These are phyloP conservation scores for Leptopilina drosophilae DNA, from an alignment of 2,888 invertebrate genomes.

Conservation along the genomic window DNA sequence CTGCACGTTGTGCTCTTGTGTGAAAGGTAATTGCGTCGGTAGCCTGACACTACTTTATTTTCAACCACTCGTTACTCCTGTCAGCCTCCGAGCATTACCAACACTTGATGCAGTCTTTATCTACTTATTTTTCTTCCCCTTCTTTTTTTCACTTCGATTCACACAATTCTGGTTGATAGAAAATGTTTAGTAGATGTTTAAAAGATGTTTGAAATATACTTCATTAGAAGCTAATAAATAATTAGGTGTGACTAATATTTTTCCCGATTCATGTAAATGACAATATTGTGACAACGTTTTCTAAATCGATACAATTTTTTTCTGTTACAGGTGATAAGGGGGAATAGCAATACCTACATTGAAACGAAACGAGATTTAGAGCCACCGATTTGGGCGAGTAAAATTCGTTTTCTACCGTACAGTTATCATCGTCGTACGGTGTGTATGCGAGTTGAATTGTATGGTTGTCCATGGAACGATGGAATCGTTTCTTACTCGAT, in stretches of 20 bases:
- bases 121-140: background rate
- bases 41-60: conserved; percentile 63
- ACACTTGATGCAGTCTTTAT: conserved; percentile 17
- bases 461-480: conserved; percentile 92
- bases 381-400: conserved; percentile 91
- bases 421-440: conserved; percentile 90
- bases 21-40: conserved; percentile 49
- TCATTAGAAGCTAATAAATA: too few species aligned
- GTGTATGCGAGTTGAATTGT: conserved; percentile 94
- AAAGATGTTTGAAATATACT: too few species aligned
- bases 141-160: background rate
- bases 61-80: conserved; percentile 28
- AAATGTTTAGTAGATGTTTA: background rate
- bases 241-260: too few species aligned
- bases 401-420: conserved; percentile 90
- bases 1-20: conserved; percentile 35
- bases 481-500: conserved; percentile 91
- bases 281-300: too few species aligned
- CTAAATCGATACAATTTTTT: background rate
- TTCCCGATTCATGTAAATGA: too few species aligned
- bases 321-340: conserved; percentile 84
- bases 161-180: background rate
- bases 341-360: conserved; percentile 92
- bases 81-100: conserved; percentile 27
- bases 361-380: conserved; percentile 87